These are phyloP conservation scores for Heteromurus nitidus DNA, from an alignment of 2,888 invertebrate species.

Conservation along the genomic window DNA sequence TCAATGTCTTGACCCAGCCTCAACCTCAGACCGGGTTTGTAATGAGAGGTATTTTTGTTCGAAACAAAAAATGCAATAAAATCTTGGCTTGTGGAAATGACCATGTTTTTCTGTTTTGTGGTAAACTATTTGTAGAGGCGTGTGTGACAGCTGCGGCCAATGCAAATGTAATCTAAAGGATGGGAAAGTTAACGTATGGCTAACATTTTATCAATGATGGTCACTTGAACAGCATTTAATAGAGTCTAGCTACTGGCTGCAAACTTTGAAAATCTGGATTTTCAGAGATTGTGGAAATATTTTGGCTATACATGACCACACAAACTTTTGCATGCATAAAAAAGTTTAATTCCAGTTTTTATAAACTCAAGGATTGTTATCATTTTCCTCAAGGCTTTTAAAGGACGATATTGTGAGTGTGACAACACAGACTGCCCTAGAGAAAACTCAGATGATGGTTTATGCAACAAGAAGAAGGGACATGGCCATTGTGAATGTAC, in stretches of 20 bases:
- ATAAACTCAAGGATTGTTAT: too few species aligned
- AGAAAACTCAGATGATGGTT: slow-evolving; percentile 22
- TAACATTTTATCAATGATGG: too few species aligned
- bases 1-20: slow-evolving; percentile 24
- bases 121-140: slow-evolving; percentile 53
- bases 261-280: too few species aligned
- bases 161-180: slow-evolving; percentile 37
- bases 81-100: too few species aligned
- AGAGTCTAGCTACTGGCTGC: too few species aligned
- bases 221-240: too few species aligned
- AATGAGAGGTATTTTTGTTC: slow-evolving; percentile 13
- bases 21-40: neutral
- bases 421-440: slow-evolving; percentile 32
- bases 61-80: neutral
- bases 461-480: slow-evolving; percentile 38
- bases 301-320: too few species aligned
- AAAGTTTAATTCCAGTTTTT: too few species aligned
- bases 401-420: slow-evolving; percentile 52
- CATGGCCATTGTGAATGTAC: slow-evolving; percentile 51
- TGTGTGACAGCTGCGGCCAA: slow-evolving; percentile 48
- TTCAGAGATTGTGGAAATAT: too few species aligned
- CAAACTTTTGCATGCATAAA: too few species aligned
- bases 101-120: too few species aligned
- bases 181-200: neutral
- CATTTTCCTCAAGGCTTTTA: too few species aligned